Evolutionary conservation across 1,140 invertebrate genomes (phyloP).

Genomic region (Brachystomella parvula): DNA sequence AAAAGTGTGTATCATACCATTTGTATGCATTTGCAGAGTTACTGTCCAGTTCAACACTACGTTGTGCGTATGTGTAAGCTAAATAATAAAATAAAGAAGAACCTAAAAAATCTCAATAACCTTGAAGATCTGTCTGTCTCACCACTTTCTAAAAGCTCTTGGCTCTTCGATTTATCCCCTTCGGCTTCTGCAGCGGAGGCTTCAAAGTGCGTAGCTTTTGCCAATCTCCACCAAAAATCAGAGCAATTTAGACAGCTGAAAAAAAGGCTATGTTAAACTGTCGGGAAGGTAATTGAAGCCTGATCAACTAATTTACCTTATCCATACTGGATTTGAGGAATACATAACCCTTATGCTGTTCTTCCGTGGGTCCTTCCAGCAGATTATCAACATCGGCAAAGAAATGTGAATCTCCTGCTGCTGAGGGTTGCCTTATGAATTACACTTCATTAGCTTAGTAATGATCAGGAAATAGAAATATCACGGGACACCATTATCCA

Average conservation of each 20-base stretch:
- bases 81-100: slow-evolving; percentile 16
- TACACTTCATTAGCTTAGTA: no score
- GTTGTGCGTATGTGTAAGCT: slow-evolving; percentile 55
- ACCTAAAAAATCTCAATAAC: background rate
- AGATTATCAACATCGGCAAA: slow-evolving; percentile 37
- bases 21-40: slow-evolving; percentile 59
- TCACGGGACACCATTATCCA: background rate
- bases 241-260: slow-evolving; percentile 11
- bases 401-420: slow-evolving; percentile 11
- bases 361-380: slow-evolving; percentile 31
- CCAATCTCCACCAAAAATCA: slow-evolving; percentile 59
- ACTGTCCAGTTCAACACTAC: slow-evolving; percentile 50
- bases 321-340: slow-evolving; percentile 36
- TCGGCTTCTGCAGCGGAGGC: slow-evolving; percentile 44
- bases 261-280: slow-evolving; percentile 20
- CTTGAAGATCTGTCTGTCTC: slow-evolving; percentile 19
- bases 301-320: slow-evolving; percentile 31
- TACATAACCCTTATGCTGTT: slow-evolving; percentile 38
- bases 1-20: slow-evolving; percentile 49
- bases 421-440: background rate
- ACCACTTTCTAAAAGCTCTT: slow-evolving; percentile 53
- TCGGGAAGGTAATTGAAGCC: slow-evolving; percentile 33
- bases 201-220: slow-evolving; percentile 55
- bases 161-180: slow-evolving; percentile 48
- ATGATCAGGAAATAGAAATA: background rate